These are phyloP conservation scores for Euura lappo DNA, from an alignment of 1,140 invertebrate genomes.

Conservation along the genomic window DNA sequence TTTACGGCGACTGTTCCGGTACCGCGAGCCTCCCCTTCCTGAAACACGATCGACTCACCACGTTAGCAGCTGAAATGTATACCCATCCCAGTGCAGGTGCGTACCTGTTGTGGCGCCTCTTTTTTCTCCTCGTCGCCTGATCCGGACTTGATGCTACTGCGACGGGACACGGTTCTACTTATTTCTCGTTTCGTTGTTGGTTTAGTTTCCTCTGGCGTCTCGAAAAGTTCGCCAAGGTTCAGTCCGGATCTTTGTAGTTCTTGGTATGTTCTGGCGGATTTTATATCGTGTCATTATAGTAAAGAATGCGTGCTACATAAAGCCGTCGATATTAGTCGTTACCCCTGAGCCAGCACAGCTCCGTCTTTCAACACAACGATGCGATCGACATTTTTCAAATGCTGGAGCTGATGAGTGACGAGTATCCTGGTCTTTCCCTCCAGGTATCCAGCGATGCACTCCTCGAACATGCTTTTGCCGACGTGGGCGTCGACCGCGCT, in stretches of 20 bases:
- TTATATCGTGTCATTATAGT: conserved; percentile 39
- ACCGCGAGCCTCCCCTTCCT: conserved; percentile 58
- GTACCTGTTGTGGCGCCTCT: conserved; percentile 48
- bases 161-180: conserved; percentile 52
- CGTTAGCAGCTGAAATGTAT: background rate
- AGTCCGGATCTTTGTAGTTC: conserved; percentile 33
- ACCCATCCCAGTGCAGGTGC: background rate
- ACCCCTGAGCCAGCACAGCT: conserved; percentile 55
- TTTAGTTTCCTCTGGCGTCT: background rate
- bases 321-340: conserved; percentile 63
- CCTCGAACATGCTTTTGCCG: conserved; percentile 67
- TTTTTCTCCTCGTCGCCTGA: conserved; percentile 31
- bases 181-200: background rate
- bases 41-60: conserved; percentile 35
- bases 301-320: conserved; percentile 64
- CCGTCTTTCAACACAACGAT: conserved; percentile 80
- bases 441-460: conserved; percentile 66
- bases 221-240: background rate
- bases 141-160: conserved; percentile 52
- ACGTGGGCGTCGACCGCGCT: no score
- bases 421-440: conserved; percentile 74
- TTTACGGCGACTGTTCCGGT: conserved; percentile 61
- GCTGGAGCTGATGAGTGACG: conserved; percentile 87
- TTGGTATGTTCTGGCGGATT: conserved; percentile 28
- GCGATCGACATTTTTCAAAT: conserved; percentile 73